phyloP scores from a whole-genome alignment of 2,797 vertebrate genomes.

The Monodelphis domestica region DNA sequence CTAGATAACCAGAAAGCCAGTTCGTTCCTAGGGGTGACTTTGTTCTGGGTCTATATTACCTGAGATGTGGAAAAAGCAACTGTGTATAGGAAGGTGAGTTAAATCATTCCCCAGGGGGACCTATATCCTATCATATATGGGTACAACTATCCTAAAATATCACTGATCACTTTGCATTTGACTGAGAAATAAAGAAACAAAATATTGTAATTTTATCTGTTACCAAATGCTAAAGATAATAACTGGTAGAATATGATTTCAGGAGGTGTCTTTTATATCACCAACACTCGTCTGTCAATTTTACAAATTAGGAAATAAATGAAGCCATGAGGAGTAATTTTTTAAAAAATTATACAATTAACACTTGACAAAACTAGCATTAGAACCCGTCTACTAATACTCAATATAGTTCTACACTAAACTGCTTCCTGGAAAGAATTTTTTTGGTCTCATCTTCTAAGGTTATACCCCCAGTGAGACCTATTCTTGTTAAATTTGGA shows the following conservation, averaged over 20 bases:
- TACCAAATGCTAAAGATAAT: neutral
- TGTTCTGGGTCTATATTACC: neutral
- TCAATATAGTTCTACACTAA: neutral
- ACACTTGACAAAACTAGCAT: neutral
- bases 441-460: slow-evolving; percentile 7
- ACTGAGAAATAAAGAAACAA: too few relatives aligned
- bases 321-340: neutral
- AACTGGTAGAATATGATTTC: neutral
- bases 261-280: neutral
- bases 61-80: neutral
- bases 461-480: neutral
- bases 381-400: neutral
- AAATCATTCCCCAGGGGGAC: too few relatives aligned
- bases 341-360: neutral
- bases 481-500: neutral
- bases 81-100: neutral
- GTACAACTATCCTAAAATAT: neutral
- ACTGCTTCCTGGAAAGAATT: neutral
- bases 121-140: neutral
- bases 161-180: neutral
- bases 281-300: neutral
- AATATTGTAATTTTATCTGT: neutral
- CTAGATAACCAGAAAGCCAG: neutral
- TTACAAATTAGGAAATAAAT: slow-evolving; percentile 1
- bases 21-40: neutral